A percentile compares a stretch with the other conserved stretches of the same genome.
Conservation (phyloP, 2,797 vertebrate species). For the Smutsia temminckii region DNA sequence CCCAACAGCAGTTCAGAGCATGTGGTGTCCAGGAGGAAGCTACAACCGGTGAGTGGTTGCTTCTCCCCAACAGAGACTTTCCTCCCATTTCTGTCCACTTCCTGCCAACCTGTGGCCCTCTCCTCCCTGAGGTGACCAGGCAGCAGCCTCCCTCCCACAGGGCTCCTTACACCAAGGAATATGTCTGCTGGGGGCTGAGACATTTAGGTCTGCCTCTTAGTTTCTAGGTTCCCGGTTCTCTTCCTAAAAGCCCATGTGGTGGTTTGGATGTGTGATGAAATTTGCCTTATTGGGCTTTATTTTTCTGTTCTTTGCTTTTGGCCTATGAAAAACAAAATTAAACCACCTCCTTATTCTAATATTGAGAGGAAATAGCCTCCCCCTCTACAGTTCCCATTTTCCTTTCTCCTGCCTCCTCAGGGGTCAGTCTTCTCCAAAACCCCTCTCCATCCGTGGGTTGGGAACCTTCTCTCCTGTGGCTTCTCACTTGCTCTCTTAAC, state of each 20-base stretch:
- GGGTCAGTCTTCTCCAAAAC: constrained; percentile 1
- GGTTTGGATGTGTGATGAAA: constrained; percentile 42
- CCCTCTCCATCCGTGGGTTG: not conserved
- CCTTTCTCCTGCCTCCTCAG: not conserved
- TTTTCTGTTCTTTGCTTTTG: constrained; percentile 36
- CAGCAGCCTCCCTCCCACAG: not conserved
- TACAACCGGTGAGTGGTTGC: constrained; percentile 64
- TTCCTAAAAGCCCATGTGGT: constrained; percentile 35
- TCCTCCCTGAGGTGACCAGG: not conserved
- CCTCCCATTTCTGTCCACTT: constrained; percentile 19
- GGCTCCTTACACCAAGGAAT: not conserved
- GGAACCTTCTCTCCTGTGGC: not conserved
- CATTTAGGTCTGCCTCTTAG: not conserved
- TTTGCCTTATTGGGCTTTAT: not conserved
- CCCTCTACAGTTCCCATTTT: not conserved
- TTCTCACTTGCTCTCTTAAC: not conserved
- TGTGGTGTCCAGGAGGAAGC: constrained; percentile 71
- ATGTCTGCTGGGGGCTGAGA: not conserved
- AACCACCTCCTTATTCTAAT: constrained; percentile 5
- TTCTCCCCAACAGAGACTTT: constrained; percentile 39
- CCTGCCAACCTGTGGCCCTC: not conserved
- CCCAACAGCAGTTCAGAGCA: constrained; percentile 66
- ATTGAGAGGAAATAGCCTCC: not conserved
- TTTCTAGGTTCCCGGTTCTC: not conserved
- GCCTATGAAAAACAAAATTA: constrained; percentile 50